Percentiles rank a stretch among this genome's conserved stretches.
Evolutionary conservation across 2,797 vertebrate species (phyloP).

Genomic region (Xerus rutilus): DNA sequence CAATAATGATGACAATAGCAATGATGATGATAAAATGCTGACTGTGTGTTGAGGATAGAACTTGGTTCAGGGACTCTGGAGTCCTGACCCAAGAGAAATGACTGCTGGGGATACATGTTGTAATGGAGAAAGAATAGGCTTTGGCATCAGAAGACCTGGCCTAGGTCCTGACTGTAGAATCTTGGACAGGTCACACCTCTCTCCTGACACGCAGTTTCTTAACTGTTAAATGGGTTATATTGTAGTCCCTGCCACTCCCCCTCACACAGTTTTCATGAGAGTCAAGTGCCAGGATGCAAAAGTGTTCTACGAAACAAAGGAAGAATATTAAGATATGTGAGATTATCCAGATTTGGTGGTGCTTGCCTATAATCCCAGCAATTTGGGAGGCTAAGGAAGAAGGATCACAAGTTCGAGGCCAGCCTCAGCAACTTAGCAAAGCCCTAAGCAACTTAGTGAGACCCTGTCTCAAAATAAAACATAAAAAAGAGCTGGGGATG

Average conservation of each 20-base stretch:
- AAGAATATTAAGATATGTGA: slow-evolving; percentile 4
- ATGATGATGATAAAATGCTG: too few relatives aligned
- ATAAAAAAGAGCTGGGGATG: too few relatives aligned
- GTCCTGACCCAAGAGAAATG: not conserved
- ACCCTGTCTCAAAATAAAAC: too few relatives aligned
- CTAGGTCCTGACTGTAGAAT: not conserved
- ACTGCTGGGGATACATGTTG: not conserved
- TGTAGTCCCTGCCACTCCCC: not conserved
- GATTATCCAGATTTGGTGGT: not conserved
- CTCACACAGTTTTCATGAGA: not conserved
- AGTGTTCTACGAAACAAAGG: slow-evolving; percentile 18
- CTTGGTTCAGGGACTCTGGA: not conserved
- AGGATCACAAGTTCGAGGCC: too few relatives aligned
- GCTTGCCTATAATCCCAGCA: too few relatives aligned
- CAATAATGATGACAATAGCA: too few relatives aligned
- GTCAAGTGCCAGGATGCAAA: slow-evolving; percentile 9
- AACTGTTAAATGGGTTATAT: not conserved
- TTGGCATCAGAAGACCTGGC: not conserved
- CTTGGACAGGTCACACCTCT: not conserved
- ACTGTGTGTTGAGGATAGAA: not conserved
- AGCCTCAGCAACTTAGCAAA: too few relatives aligned
- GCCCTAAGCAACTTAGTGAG: too few relatives aligned
- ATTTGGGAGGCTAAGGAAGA: too few relatives aligned
- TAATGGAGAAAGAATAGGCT: not conserved
- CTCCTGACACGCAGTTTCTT: not conserved